Conservation (phyloP, 1,140 invertebrate genomes). For the Ridgeia piscesae region DNA sequence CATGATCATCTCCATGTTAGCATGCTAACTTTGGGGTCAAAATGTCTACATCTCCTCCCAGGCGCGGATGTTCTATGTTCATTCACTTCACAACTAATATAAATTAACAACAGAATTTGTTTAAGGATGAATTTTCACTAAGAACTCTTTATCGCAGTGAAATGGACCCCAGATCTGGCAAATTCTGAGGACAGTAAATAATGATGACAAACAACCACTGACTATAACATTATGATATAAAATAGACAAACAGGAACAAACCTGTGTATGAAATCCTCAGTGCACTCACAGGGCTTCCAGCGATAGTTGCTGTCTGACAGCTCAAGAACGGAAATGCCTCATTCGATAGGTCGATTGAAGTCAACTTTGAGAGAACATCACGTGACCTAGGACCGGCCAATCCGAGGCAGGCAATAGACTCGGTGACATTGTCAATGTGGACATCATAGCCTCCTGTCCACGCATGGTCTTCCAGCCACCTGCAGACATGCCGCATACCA, state of each 20-base stretch:
- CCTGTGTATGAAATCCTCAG: slow-evolving; percentile 55
- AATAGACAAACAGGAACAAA: slow-evolving; percentile 21
- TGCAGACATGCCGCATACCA: slow-evolving; percentile 22
- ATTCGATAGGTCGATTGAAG: slow-evolving; percentile 29
- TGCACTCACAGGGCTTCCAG: slow-evolving; percentile 39
- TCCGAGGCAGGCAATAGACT: slow-evolving; percentile 46
- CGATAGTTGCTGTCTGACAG: slow-evolving; percentile 35
- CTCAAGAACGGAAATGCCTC: slow-evolving; percentile 39
- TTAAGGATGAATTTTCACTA: too few species aligned
- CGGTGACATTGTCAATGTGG: slow-evolving; percentile 47
- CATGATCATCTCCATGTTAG: neutral
- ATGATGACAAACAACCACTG: too few species aligned
- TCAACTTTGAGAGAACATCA: slow-evolving; percentile 44
- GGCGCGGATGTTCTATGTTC: too few species aligned
- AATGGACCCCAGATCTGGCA: too few species aligned
- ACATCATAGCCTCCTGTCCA: slow-evolving; percentile 37
- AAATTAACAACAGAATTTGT: too few species aligned
- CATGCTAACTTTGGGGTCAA: neutral
- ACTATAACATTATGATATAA: too few species aligned
- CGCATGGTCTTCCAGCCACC: slow-evolving; percentile 50
- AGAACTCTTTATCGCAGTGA: too few species aligned
- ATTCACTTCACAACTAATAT: too few species aligned
- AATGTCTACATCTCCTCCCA: neutral
- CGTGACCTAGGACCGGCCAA: slow-evolving; percentile 53
- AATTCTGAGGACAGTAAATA: too few species aligned